Evolutionary conservation across 2,888 invertebrate genomes (phyloP).

Genomic region (Caenorhabditis zanzibari): DNA sequence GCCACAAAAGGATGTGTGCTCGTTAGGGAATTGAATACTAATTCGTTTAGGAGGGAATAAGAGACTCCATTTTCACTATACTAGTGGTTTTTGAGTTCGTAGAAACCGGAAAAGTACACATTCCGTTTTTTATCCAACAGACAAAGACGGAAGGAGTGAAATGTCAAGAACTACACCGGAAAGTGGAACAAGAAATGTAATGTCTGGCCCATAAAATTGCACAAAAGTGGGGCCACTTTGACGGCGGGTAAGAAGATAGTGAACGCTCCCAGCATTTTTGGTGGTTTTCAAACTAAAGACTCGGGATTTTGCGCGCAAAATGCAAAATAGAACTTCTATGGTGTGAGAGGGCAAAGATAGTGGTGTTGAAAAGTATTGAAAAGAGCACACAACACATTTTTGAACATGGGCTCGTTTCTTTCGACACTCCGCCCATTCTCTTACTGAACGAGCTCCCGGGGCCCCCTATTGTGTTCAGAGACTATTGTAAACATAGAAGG

Average conservation of each 20-base stretch:
- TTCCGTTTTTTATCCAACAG: neutral
- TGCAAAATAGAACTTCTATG: constrained; percentile 6
- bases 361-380: constrained; percentile 34
- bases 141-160: neutral
- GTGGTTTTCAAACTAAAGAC: neutral
- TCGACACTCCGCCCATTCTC: neutral
- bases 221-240: constrained; percentile 36
- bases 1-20: constrained; percentile 39
- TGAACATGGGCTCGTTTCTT: constrained; percentile 45
- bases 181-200: constrained; percentile 23
- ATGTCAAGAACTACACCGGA: constrained; percentile 33
- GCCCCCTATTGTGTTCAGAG: constrained; percentile 50
- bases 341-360: constrained; percentile 21
- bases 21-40: constrained; percentile 52
- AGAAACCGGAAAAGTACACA: constrained; percentile 33
- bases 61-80: neutral
- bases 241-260: constrained; percentile 21
- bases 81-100: neutral
- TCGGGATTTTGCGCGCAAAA: neutral
- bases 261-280: neutral
- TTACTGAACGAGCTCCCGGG: constrained; percentile 15
- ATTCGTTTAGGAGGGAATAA: constrained; percentile 20
- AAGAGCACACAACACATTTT: constrained; percentile 58
- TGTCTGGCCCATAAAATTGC: constrained; percentile 37
- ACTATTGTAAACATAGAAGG: constrained; percentile 53